Percentiles rank a stretch among this genome's conserved stretches.
Conservation (phyloP, 2,797 vertebrate genomes). For the Muraenolepis orangiensis region DNA sequence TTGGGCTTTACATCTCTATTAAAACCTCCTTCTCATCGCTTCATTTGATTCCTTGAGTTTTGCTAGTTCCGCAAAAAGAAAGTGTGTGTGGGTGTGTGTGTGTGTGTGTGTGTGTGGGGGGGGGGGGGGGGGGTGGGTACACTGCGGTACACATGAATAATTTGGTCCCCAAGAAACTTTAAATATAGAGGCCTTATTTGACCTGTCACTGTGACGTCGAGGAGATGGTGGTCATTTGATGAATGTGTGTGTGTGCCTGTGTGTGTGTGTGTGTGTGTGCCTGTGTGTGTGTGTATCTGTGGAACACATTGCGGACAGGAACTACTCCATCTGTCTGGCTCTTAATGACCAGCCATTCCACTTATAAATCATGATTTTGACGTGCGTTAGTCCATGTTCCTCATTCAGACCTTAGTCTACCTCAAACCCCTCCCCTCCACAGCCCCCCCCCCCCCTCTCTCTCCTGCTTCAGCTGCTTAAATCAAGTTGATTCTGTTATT, state of each 20-base stretch:
- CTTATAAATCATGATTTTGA: conserved; percentile 55
- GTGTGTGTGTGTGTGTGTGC: conserved; percentile 20
- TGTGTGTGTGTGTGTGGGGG: too few relatives aligned
- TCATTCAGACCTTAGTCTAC: too few relatives aligned
- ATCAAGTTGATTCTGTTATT: conserved; percentile 7
- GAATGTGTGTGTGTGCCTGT: conserved; percentile 14
- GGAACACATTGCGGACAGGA: conserved; percentile 3
- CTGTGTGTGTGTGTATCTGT: neutral
- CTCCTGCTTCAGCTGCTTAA: conserved; percentile 19
- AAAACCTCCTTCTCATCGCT: neutral
- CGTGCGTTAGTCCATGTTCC: conserved; percentile 33
- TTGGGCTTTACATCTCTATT: neutral
- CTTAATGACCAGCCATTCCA: conserved; percentile 50
- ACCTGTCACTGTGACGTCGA: conserved; percentile 23
- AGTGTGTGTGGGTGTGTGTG: too few relatives aligned
- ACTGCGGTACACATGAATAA: conserved; percentile 23
- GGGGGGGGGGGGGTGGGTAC: conserved; percentile 16
- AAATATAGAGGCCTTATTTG: conserved; percentile 26
- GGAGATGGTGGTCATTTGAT: conserved; percentile 22
- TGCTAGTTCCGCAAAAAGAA: neutral
- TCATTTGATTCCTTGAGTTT: neutral
- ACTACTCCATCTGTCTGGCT: conserved; percentile 44
- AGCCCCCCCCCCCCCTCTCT: neutral
- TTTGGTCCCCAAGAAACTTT: conserved; percentile 27
- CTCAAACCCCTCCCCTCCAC: too few relatives aligned